Evolutionary conservation across 1,140 invertebrate species (phyloP).

Genomic region (Atta texana): DNA sequence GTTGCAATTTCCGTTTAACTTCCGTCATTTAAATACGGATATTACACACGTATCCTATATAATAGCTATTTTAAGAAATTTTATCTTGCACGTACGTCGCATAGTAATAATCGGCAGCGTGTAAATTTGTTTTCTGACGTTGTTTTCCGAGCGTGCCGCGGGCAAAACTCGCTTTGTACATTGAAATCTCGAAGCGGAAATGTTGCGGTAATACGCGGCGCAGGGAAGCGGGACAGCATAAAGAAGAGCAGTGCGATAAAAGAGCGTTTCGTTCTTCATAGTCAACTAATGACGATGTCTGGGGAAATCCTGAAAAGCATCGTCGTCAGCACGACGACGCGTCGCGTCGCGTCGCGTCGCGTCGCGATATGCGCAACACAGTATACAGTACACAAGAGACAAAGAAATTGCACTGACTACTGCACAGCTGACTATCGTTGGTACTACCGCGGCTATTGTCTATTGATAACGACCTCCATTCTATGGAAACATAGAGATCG

Average conservation of each 20-base stretch:
- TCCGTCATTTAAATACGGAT: background rate
- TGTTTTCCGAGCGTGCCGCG: background rate
- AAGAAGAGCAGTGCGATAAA: conserved; percentile 40
- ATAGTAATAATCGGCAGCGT: conserved; percentile 1
- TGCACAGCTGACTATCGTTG: background rate
- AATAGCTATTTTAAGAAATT: background rate
- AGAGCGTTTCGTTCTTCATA: conserved; percentile 22
- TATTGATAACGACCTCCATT: conserved; percentile 63
- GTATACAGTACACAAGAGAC: conserved; percentile 38
- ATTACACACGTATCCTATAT: background rate
- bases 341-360: background rate
- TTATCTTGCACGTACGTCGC: background rate
- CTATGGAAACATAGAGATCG: conserved; percentile 53
- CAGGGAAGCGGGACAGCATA: background rate
- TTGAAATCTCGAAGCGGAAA: conserved; percentile 59
- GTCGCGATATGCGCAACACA: background rate
- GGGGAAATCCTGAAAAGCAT: conserved; percentile 50
- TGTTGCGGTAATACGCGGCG: conserved; percentile 41
- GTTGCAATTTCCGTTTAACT: background rate
- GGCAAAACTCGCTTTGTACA: conserved; percentile 15
- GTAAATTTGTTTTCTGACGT: conserved; percentile 19
- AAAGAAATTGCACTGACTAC: conserved; percentile 62
- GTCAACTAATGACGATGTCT: conserved; percentile 2
- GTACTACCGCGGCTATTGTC: conserved; percentile 49
- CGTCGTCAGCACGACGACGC: conserved; percentile 38